A percentile compares a stretch with the other conserved stretches of the same genome.
Evolutionary conservation across 2,888 invertebrate species (phyloP).

Genomic region (Brachycybe producta): DNA sequence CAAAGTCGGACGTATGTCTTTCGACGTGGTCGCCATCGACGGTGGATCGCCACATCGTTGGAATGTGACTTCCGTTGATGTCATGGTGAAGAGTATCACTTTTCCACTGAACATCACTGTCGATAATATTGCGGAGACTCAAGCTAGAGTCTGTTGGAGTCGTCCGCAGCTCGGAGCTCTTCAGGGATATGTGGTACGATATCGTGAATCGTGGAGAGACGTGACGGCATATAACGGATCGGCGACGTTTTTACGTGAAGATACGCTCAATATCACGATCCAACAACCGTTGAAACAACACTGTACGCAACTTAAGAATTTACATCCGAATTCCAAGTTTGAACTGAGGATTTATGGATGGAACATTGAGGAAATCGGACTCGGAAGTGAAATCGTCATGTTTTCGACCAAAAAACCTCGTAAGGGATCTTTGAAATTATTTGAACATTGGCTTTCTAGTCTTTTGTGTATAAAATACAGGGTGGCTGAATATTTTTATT

Average conservation of each 20-base stretch:
- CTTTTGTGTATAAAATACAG: neutral
- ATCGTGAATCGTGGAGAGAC: neutral
- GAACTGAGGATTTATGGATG: slow-evolving; percentile 4
- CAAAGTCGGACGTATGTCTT: neutral
- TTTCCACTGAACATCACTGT: slow-evolving; percentile 1
- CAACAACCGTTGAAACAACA: neutral
- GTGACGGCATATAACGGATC: too few relatives aligned
- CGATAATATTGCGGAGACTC: slow-evolving; percentile 7
- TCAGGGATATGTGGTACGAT: slow-evolving; percentile 5
- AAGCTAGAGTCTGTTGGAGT: slow-evolving; percentile 10
- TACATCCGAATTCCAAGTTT: slow-evolving; percentile 1
- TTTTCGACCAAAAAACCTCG: neutral
- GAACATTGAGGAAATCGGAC: slow-evolving; percentile 2
- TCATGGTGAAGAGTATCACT: slow-evolving; percentile 6
- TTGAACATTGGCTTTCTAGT: neutral
- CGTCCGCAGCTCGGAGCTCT: neutral
- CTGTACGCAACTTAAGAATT: neutral
- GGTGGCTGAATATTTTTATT: neutral
- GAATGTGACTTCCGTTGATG: neutral
- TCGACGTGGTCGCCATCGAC: slow-evolving; percentile 8
- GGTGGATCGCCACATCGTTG: slow-evolving; percentile 7
- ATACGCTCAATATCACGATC: neutral
- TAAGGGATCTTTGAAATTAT: slow-evolving; percentile 1
- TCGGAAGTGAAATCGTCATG: neutral
- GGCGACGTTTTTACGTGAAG: neutral